These are phyloP conservation scores for Druceiella hillmani DNA, from an alignment of 2,888 invertebrate species.

Conservation along the genomic window DNA sequence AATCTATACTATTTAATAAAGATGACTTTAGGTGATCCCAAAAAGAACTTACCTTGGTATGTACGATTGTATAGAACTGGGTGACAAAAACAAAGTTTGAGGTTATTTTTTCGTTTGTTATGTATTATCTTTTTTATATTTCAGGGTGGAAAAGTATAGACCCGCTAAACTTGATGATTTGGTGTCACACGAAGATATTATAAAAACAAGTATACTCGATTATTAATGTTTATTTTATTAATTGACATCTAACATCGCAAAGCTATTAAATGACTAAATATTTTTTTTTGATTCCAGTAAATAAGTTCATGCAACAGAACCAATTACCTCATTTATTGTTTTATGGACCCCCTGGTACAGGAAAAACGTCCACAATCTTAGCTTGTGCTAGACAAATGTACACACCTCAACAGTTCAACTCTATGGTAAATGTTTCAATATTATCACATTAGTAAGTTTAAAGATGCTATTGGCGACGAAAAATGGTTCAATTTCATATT, in stretches of 20 bases:
- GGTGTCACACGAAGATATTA: conserved; percentile 96
- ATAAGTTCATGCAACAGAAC: conserved; percentile 83
- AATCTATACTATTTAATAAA: conserved; percentile 11
- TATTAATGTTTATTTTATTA: conserved; percentile 17
- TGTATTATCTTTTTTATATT: conserved; percentile 15
- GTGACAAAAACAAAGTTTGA: conserved; percentile 5
- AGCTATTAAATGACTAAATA: neutral
- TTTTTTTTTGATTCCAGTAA: conserved; percentile 52
- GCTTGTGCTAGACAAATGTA: conserved; percentile 94
- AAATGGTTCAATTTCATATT: too few species aligned
- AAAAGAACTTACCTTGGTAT: conserved; percentile 59
- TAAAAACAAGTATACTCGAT: conserved; percentile 92
- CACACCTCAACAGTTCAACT: conserved; percentile 80
- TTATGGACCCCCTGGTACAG: conserved; percentile 98
- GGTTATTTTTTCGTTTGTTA: conserved; percentile 15
- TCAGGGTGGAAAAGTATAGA: conserved; percentile 97
- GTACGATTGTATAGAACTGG: conserved; percentile 20
- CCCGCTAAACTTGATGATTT: conserved; percentile 87
- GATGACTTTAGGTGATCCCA: conserved; percentile 40
- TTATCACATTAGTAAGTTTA: too few species aligned
- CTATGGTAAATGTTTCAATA: conserved; percentile 81
- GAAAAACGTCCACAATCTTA: conserved; percentile 95
- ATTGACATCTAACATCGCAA: conserved; percentile 2
- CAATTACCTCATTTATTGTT: conserved; percentile 93
- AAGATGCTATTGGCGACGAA: too few species aligned